A percentile compares a stretch with the other conserved stretches of the same genome.
These are phyloP conservation scores for Motacilla alba DNA, from an alignment of 2,113 vertebrate species.

Conservation along the genomic window DNA sequence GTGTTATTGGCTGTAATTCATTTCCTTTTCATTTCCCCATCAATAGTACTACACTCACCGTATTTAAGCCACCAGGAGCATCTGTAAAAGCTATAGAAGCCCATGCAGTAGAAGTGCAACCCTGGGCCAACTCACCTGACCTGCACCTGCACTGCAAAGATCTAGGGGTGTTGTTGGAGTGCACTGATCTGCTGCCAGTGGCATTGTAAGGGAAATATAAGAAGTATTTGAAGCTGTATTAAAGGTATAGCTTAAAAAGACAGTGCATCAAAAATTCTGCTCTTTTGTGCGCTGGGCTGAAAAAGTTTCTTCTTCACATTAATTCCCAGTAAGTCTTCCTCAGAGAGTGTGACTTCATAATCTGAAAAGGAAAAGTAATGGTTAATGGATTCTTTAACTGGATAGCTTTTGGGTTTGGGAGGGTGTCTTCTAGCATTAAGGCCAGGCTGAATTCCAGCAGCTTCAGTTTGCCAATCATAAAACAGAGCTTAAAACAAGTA, in stretches of 20 bases:
- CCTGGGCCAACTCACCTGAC: background rate
- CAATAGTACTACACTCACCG: background rate
- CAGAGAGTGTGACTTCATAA: background rate
- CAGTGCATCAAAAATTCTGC: background rate
- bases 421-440: background rate
- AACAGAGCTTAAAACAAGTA: background rate
- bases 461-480: conserved; percentile 5
- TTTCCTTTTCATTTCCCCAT: background rate
- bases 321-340: background rate
- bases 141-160: background rate
- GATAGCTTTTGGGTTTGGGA: background rate
- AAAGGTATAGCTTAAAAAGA: background rate
- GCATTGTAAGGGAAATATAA: background rate
- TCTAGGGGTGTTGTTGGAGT: background rate
- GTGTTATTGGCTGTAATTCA: background rate
- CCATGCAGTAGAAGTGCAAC: background rate
- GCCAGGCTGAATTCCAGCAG: background rate
- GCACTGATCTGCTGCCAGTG: background rate
- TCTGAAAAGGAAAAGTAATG: background rate
- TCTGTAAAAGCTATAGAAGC: background rate
- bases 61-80: background rate
- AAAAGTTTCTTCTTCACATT: background rate
- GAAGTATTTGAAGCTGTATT: background rate
- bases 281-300: background rate
- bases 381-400: background rate